Evolutionary conservation across 2,113 vertebrate genomes (phyloP), one percentile per base, ranked within the genome.

Genomic region (Hirundichthys speculiger): DNA sequence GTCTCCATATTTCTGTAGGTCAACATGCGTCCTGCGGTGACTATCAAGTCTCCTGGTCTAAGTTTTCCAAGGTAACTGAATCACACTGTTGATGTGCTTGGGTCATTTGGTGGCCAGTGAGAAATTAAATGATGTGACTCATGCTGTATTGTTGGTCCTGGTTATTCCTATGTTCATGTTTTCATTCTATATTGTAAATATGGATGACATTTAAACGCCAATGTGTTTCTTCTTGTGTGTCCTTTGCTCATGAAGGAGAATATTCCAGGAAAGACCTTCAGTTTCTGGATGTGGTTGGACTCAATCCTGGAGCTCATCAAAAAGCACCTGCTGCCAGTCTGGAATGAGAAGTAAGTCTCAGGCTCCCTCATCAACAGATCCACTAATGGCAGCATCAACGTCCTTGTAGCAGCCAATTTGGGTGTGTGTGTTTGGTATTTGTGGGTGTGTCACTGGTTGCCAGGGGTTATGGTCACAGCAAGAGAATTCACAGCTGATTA

Each of bases 271-370:
- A 98, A 98, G 81, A 80, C 94, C 1, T 99, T 99, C 75, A 95
- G 95, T 75, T 98, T 98, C 88, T 99, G 97, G 97, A 89, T 93
- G 58, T 99, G 97, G 97, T 87, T 98, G 42, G 97, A 98, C 89
- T 98, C 95, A 34, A 99, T 98, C 67, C 83, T 99, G 86, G 97
- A 99, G 61, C 92, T 99, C 73, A 98, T 99, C 86, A 98, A 97
- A 90, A 98, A 97, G 73, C 95, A 99, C 58, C 87, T 99, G 86
- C 94, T 96, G 80, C 94, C 95, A n/a, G 95, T 99, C 56, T 99
- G 97, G 97, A 98, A 96, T 72, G 96, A 98, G 71, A 96, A 96
- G 97, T 99, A 69, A 93, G 93, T 53, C 24, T 34, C 11, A 34
- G 30, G 30, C 30, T 34, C 30, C n/a, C n/a, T n/a, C n/a, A n/a